Evolutionary conservation across 2,888 invertebrate species (phyloP), one percentile per base, ranked within the genome.

Genomic region (Diplolepis rosae): DNA sequence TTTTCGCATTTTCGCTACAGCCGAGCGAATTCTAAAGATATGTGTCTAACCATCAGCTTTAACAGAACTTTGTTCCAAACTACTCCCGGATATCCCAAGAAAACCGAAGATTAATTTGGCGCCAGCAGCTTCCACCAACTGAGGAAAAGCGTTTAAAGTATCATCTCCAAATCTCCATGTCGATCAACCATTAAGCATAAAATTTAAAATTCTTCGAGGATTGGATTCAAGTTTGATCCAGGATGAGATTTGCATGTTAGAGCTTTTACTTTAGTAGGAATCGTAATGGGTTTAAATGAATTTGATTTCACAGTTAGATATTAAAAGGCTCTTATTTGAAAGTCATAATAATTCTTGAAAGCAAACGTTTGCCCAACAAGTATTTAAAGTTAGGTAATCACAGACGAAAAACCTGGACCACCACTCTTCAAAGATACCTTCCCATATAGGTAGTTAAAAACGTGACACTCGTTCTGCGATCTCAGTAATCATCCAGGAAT

Each of bases 41-140:
- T 39, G 39, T 61, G 13, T 22, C 28, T n/a, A 61, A 77, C 77
- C 72, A 67, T 72, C 72, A 70, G 65, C 73, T 77, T 75, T 75
- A 54, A 66, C 78, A 70, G 81, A 82, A 81, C 79, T 85, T 85
- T 84, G 79, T 78, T 77, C 80, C 74, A 77, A 77, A 79, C 79
- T 76, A 80, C 82, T 81, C 79, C 74, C 75, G 78, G 80, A 82
- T 83, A 84, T 84, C 79, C 82, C 81, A 81, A 77, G 82, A 83
- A 83, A 83, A 82, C 80, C 79, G 81, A 78, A 79, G 82, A 82
- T 84, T 83, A 82, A 82, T 80, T 82, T 78, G 79, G 79, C 79
- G 79, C 76, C 80, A 76, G 78, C 83, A 83, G 78, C 83, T 82
- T 80, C 76, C 75, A 77, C 73, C 69, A 75, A 77, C 75, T 74